These are phyloP conservation scores for Amphiprion ocellaris DNA, from an alignment of 2,113 vertebrate species.

Conservation along the genomic window DNA sequence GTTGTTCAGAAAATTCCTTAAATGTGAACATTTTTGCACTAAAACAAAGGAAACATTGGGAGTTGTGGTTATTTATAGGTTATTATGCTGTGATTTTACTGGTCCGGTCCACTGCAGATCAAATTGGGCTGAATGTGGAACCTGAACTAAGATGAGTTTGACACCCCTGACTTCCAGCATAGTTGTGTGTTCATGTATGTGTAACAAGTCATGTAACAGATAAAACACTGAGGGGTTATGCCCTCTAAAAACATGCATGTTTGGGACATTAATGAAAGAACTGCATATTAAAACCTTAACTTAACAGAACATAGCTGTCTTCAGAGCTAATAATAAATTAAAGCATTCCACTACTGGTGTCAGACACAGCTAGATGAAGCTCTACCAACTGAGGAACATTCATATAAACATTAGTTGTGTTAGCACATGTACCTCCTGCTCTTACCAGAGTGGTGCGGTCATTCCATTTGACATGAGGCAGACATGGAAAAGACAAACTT, in stretches of 20 bases:
- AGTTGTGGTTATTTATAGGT: too few species aligned
- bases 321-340: background rate
- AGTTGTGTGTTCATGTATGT: slow-evolving; percentile 11
- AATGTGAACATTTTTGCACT: too few species aligned
- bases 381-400: slow-evolving; percentile 53
- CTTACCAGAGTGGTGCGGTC: slow-evolving; percentile 96
- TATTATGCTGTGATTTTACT: too few species aligned
- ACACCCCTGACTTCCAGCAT: background rate
- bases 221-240: slow-evolving; percentile 21
- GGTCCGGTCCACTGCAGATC: too few species aligned
- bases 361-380: slow-evolving; percentile 49
- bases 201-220: slow-evolving; percentile 4
- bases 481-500: slow-evolving; percentile 97
- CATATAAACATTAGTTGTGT: slow-evolving; percentile 48
- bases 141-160: too few species aligned
- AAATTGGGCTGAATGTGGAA: too few species aligned
- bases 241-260: slow-evolving; percentile 53
- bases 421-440: slow-evolving; percentile 96
- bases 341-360: slow-evolving; percentile 44
- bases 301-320: background rate
- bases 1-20: too few species aligned
- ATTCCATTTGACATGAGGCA: slow-evolving; percentile 96
- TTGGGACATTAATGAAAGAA: slow-evolving; percentile 19
- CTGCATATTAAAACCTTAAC: background rate
- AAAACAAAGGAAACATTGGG: too few species aligned